Evolutionary conservation across 2,888 invertebrate species (phyloP), one percentile per base, ranked within the genome.

Genomic region (Plebejus anna): DNA sequence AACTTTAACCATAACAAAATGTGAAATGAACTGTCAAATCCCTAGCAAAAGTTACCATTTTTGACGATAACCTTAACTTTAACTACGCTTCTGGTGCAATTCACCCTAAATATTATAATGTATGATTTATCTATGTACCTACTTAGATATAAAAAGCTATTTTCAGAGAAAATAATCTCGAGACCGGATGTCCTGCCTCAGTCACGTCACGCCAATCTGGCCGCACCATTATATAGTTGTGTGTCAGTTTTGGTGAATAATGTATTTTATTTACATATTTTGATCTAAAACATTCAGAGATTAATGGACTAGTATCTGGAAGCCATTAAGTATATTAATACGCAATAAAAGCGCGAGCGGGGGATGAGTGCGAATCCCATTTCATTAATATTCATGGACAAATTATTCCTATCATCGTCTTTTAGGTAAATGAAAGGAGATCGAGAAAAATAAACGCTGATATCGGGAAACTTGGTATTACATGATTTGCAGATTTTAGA

Each of bases 311-410:
- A 80, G 79, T 82, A 84, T 84, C 83, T 82, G 80, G 84, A 80
- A 83, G 85, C 85, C 84, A 88, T 89, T 89, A 88, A 71, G 76
- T 72, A 59, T 87, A 89, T 88, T 88, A 88, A 88, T 88, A 88
- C 87, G 83, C 86, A 87, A 87, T 88, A 89, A 87, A 89, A 88
- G 83, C 85, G 83, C 82, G 82, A 86, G 85, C 84, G 82, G 82
- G 80, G 85, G 86, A 88, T 85, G 88, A 90, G 87, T 89, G 88
- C 85, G 86, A 89, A 86, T 86, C 86, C 86, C 85, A 82, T 82
- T 86, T 88, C 89, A 90, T 91, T 91, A 91, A 90, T 91, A 91
- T 91, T 91, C 90, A 92, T 91, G 85, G 85, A 82, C 83, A 86
- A 90, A 90, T 91, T 90, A 91, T 90, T 88, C 88, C 86, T 86